Evolutionary conservation across 2,113 vertebrate genomes (phyloP).

Genomic region (Hyaena hyaena): DNA sequence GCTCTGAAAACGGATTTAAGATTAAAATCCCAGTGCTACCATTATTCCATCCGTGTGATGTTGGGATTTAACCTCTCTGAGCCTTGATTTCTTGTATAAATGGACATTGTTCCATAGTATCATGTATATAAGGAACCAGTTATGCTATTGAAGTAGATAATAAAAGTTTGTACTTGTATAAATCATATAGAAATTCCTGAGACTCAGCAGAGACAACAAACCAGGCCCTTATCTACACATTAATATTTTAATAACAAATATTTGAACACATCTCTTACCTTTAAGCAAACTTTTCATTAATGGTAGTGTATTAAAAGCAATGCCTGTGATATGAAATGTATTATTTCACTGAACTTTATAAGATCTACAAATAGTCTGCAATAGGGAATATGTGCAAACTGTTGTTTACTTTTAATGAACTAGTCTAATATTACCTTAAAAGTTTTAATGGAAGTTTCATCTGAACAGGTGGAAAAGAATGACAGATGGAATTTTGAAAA

Average conservation of each 20-base stretch:
- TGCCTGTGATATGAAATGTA: not conserved
- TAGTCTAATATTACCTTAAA: not conserved
- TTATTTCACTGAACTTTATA: not conserved
- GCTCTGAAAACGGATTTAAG: not conserved
- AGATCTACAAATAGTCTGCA: not conserved
- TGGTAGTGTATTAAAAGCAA: constrained; percentile 8
- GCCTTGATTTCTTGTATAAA: not conserved
- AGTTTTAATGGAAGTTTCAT: not conserved
- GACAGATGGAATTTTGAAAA: not conserved
- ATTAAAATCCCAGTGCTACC: not conserved
- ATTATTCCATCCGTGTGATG: not conserved
- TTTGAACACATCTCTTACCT: not conserved
- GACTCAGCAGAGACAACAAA: not conserved
- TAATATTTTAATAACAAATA: constrained; percentile 25
- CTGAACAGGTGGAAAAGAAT: not conserved
- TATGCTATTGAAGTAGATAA: not conserved
- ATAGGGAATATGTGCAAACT: not conserved
- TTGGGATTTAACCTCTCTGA: not conserved
- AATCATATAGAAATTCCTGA: constrained; percentile 1
- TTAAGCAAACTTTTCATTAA: constrained; percentile 21
- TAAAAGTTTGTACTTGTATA: not conserved
- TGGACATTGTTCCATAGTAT: not conserved
- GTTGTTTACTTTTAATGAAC: constrained; percentile 1
- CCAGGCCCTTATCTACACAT: not conserved
- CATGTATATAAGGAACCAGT: not conserved